Evolutionary conservation across 2,113 vertebrate species (phyloP).

Genomic region (Etheostoma cragini): DNA sequence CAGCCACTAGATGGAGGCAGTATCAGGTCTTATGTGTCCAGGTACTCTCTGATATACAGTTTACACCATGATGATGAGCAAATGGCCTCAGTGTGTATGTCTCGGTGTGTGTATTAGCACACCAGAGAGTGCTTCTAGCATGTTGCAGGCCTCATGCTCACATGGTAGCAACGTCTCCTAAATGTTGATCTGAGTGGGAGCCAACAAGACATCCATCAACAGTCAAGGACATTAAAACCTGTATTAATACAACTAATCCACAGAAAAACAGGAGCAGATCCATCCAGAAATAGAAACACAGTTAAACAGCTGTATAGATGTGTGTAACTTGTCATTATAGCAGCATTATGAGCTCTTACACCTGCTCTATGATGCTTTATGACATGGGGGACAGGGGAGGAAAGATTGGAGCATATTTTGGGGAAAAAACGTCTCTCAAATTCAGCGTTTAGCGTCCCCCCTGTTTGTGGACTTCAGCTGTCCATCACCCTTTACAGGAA

Average conservation of each 20-base stretch:
- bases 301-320: too few relatives aligned
- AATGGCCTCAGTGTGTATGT: not conserved
- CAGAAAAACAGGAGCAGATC: not conserved
- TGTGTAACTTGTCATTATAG: not conserved
- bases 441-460: not conserved
- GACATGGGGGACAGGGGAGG: not conserved
- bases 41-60: too few relatives aligned
- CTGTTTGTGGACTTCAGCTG: constrained; percentile 29
- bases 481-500: constrained; percentile 58
- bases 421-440: not conserved
- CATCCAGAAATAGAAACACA: not conserved
- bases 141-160: too few relatives aligned
- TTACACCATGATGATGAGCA: not conserved
- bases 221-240: not conserved
- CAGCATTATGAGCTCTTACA: not conserved
- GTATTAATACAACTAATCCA: not conserved
- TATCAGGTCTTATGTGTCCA: not conserved
- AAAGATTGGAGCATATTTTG: not conserved
- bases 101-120: too few relatives aligned
- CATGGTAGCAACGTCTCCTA: too few relatives aligned
- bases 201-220: not conserved
- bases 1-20: constrained; percentile 46
- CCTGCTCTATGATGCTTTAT: not conserved
- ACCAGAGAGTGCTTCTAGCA: too few relatives aligned
- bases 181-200: too few relatives aligned